Evolutionary conservation across 2,888 invertebrate genomes (phyloP), one percentile per base, ranked within the genome.

Genomic region (Melitaea athalia): DNA sequence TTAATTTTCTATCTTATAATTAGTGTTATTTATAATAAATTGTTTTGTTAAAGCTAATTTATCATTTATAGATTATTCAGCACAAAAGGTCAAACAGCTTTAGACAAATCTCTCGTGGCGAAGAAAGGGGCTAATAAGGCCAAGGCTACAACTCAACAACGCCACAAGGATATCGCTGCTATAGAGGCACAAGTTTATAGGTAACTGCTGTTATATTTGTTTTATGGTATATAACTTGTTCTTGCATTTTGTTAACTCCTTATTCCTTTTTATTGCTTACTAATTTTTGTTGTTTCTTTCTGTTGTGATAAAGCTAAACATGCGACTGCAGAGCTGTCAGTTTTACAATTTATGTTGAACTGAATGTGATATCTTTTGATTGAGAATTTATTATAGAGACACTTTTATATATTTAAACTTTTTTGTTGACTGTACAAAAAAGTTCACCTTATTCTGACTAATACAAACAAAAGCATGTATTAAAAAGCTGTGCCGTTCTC

Each of bases 31-130:
- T 31, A 15, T n/a, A 57, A 43, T 45, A 45, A 17, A n/a, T 5
- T 38, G n/a, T 52, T 12, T 65, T n/a, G 45, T 66, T 59, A 31
- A 55, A 33, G 38, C 45, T 12, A n/a, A 17, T 49, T 49, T 60
- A 43, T 65, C 55, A 50, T 64, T 84, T 81, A 66, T 74, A 93
- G 93, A 73, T 93, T 99, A 72, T 99, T 99, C 85, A 96, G 96
- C 71, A 99, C 98, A 0, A 99, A 99, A 89, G 99, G 99, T 0
- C 95, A 98, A 81, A 97, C 96, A 63, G 97, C 98, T 11, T 88
- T 99, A 59, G 99, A 99, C 86, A 97, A 98, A 42, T 95, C 97
- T 17, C 92, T 99, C 64, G 95, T 99, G 83, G 98, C 98, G 0
- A 99, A 98, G 83, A 97, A 96, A 74, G 97, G 97, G 73, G 95